phyloP scores from a whole-genome alignment of 2,797 vertebrate species.

The Pangasius macronema region DNA sequence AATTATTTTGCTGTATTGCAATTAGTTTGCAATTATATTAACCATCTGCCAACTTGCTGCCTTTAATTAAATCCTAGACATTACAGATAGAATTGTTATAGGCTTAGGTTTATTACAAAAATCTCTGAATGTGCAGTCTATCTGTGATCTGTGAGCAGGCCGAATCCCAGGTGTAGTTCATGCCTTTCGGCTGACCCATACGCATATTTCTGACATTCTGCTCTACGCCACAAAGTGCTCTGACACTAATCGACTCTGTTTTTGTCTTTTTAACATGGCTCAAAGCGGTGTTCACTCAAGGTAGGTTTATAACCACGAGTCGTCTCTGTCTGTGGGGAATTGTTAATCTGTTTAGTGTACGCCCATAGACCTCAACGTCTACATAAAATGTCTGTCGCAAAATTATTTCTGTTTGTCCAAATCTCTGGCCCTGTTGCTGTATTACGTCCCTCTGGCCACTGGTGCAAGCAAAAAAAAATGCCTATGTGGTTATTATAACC shows the following conservation, averaged over 20 bases:
- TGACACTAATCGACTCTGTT: slow-evolving; percentile 63
- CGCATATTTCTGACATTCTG: slow-evolving; percentile 32
- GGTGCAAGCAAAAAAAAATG: slow-evolving; percentile 22
- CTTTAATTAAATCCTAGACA: slow-evolving; percentile 5
- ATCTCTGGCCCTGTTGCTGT: slow-evolving; percentile 45
- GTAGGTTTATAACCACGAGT: slow-evolving; percentile 59
- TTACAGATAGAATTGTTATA: slow-evolving; percentile 1
- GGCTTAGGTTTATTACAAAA: not conserved
- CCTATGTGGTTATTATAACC: not conserved
- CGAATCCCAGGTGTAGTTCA: not conserved
- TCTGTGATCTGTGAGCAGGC: slow-evolving; percentile 11
- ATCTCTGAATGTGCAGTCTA: slow-evolving; percentile 23
- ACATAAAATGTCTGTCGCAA: slow-evolving; percentile 55
- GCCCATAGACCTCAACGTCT: slow-evolving; percentile 50
- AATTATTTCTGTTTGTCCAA: slow-evolving; percentile 47
- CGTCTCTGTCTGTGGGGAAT: slow-evolving; percentile 57
- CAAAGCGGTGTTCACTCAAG: slow-evolving; percentile 66
- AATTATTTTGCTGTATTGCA: slow-evolving; percentile 23
- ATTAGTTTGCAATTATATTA: slow-evolving; percentile 19
- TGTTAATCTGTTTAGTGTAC: slow-evolving; percentile 56
- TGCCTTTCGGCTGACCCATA: slow-evolving; percentile 14
- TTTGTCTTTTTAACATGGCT: slow-evolving; percentile 65
- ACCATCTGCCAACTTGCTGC: slow-evolving; percentile 21
- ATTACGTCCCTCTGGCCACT: slow-evolving; percentile 22
- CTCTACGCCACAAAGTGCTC: slow-evolving; percentile 37